phyloP scores from a whole-genome alignment of 64 coral and sea anemone species.

The Exaiptasia diaphana region DNA sequence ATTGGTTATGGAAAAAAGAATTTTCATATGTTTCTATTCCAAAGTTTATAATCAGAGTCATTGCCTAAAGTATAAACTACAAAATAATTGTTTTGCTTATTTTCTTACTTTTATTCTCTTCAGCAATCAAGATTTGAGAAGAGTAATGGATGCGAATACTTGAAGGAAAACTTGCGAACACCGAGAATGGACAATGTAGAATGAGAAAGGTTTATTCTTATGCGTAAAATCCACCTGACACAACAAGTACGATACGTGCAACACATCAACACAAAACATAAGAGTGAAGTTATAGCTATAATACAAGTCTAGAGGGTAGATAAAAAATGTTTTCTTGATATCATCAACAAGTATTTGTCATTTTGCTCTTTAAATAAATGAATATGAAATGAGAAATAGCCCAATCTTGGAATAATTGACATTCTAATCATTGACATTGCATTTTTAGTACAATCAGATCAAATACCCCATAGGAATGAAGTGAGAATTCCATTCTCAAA shows the following conservation, averaged over 20 bases:
- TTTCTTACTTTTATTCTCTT: neutral
- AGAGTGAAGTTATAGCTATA: too few species aligned
- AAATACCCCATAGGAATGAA: slow-evolving; percentile 26
- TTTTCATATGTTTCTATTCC: neutral
- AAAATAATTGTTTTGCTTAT: neutral
- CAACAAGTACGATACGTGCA: neutral
- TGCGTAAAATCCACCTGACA: neutral
- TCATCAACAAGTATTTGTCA: too few species aligned
- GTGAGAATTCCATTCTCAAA: slow-evolving; percentile 64
- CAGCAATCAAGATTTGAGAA: neutral
- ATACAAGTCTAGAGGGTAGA: too few species aligned
- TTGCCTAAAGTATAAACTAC: too few species aligned
- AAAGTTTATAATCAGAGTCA: too few species aligned
- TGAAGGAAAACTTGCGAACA: neutral
- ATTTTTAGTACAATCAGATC: slow-evolving; percentile 37
- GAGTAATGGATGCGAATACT: neutral
- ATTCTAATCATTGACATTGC: too few species aligned
- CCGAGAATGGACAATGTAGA: neutral
- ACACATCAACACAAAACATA: too few species aligned
- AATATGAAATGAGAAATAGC: too few species aligned
- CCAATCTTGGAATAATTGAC: too few species aligned
- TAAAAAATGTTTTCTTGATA: too few species aligned
- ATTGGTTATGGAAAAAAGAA: neutral
- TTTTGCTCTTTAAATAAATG: too few species aligned
- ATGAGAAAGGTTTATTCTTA: neutral